Evolutionary conservation across 2,888 invertebrate species (phyloP).

Genomic region (Leptopilina drosophilae): DNA sequence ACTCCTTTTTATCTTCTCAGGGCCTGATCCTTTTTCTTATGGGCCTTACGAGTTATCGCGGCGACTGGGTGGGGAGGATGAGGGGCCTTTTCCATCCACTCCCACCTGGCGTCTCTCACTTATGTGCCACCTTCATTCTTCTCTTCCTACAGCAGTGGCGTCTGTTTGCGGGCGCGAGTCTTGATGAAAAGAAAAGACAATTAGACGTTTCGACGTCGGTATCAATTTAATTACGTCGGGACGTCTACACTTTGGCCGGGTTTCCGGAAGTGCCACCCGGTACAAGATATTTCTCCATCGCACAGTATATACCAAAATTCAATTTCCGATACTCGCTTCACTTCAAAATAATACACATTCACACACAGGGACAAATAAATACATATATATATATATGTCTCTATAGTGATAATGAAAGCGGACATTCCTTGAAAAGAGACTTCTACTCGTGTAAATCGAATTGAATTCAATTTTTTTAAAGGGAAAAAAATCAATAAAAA

Average conservation of each 20-base stretch:
- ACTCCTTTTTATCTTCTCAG: conserved; percentile 48
- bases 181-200: conserved; percentile 35
- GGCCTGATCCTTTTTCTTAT: conserved; percentile 59
- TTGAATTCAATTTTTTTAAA: neutral
- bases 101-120: conserved; percentile 70
- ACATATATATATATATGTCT: too few relatives aligned
- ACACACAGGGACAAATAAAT: too few relatives aligned
- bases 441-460: conserved; percentile 7
- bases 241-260: neutral
- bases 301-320: neutral
- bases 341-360: neutral
- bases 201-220: conserved; percentile 29
- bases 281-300: neutral
- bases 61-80: neutral
- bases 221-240: conserved; percentile 32
- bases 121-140: conserved; percentile 48
- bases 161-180: conserved; percentile 51
- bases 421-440: neutral
- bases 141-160: conserved; percentile 50
- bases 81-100: conserved; percentile 58
- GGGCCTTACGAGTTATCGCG: conserved; percentile 67
- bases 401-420: neutral
- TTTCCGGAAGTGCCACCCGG: neutral
- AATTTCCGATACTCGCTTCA: neutral
- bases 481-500: neutral